Conservation (phyloP, 2,888 invertebrate genomes). For the Rhamphomyia laevipes region DNA sequence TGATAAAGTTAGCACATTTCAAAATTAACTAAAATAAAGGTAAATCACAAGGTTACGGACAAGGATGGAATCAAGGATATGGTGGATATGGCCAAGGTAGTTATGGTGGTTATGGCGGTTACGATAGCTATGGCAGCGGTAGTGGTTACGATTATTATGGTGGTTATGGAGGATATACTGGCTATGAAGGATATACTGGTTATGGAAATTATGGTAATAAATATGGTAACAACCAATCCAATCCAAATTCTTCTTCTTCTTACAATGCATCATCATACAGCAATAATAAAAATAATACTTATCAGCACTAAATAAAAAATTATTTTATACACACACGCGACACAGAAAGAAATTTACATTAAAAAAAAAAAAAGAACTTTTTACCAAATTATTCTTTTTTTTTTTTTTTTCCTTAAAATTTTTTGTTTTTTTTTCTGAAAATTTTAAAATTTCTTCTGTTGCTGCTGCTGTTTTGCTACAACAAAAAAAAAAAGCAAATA, state of each 20-base stretch:
- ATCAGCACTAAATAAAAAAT: constrained; percentile 26
- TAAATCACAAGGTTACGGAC: constrained; percentile 39
- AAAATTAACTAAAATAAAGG: constrained; percentile 17
- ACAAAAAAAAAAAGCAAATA: too few species aligned
- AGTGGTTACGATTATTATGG: constrained; percentile 62
- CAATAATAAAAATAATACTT: constrained; percentile 32
- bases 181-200: constrained; percentile 63
- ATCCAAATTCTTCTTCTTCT: constrained; percentile 27
- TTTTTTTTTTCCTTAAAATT: constrained; percentile 1
- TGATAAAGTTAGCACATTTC: too few species aligned
- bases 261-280: constrained; percentile 33
- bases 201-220: constrained; percentile 63
- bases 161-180: constrained; percentile 66
- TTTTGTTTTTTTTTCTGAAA: too few species aligned
- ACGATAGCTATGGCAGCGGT: constrained; percentile 59
- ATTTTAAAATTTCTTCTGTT: too few species aligned
- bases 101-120: constrained; percentile 48
- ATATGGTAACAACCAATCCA: constrained; percentile 36
- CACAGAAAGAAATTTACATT: not conserved
- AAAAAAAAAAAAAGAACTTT: not conserved
- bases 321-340: constrained; percentile 4
- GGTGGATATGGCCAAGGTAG: constrained; percentile 56
- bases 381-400: constrained; percentile 10
- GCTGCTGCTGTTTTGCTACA: too few species aligned
- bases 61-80: constrained; percentile 54